Conservation (phyloP, 35 echinoderm and acorn worm species). For the Chiridota heheva region DNA sequence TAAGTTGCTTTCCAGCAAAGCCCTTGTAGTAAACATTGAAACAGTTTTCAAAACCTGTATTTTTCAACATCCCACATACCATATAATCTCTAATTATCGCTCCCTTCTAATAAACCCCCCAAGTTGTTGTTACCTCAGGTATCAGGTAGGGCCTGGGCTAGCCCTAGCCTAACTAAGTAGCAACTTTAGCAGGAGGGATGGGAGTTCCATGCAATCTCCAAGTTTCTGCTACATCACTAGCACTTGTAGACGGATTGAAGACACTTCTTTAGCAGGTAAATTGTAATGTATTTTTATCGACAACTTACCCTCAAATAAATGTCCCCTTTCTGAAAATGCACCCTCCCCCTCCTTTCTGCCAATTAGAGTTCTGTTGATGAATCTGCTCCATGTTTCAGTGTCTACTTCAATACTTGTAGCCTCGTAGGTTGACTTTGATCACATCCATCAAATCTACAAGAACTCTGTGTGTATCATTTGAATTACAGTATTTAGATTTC, state of each 20-base stretch:
- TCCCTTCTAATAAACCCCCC: background rate
- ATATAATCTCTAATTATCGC: constrained; percentile 5
- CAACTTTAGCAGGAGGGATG: constrained; percentile 4
- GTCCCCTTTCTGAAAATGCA: background rate
- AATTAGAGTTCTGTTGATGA: background rate
- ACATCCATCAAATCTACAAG: background rate
- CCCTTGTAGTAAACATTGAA: too few species aligned
- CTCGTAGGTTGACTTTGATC: too few species aligned
- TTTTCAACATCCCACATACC: too few species aligned
- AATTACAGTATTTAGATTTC: too few species aligned
- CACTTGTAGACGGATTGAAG: constrained; percentile 1
- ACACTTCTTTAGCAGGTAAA: background rate
- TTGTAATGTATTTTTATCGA: background rate
- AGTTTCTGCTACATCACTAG: constrained; percentile 3
- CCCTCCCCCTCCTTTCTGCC: background rate
- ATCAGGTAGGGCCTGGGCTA: background rate
- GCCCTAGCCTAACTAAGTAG: constrained; percentile 3
- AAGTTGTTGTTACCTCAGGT: too few species aligned
- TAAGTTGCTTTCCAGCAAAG: too few species aligned
- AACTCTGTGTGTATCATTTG: too few species aligned
- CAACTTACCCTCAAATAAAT: background rate
- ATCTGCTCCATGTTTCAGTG: background rate
- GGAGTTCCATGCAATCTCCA: background rate
- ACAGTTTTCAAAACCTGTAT: too few species aligned
- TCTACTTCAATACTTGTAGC: too few species aligned